Evolutionary conservation across 1,140 invertebrate genomes (phyloP), one percentile per base, ranked within the genome.

Genomic region (Drosophila lacteicornis): DNA sequence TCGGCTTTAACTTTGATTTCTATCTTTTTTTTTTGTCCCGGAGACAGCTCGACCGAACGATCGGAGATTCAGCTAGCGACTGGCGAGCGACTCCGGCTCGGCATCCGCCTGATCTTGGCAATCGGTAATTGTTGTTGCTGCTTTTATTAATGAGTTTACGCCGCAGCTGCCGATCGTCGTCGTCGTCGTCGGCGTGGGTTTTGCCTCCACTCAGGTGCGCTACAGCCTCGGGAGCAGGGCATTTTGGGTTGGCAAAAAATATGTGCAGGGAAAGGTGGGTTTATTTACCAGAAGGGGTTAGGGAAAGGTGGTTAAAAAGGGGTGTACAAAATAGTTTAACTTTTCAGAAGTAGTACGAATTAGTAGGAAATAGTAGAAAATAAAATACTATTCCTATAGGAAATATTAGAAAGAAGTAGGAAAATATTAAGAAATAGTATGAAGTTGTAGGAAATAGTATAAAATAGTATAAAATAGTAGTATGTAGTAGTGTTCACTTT

Each of bases 91-190:
- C 51, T 60, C 71, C 63, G 38, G 17, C 51, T 33, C 58, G 62
- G 43, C 36, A 59, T 61, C 36, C 62, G 79, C 55, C 47, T 38
- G 50, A 61, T 50, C 43, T 73, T 58, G 13, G 36, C 70, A 7
- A 42, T 66, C 60, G 66, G 55, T 51, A 43, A 25, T 73, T 51
- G 47, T 38, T 73, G 38, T 76, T 77, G 42, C 57, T 74, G 77
- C n/a, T 71, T 61, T 62, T 68, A 82, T 88, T 87, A 87, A 87
- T 87, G 84, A 83, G 83, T 73, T 70, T 70, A 60, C 22, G 22
- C 22, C 22, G 22, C 22, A 3, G 22, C 22, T 4, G 22, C 22
- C 22, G 22, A 25, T 25, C 53, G 76, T 47, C 43, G 71, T 45
- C 17, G 51, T 76, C 46, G 74, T 42, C 70, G 70, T 36, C 71